phyloP scores from a whole-genome alignment of 2,113 vertebrate species.

The Gasterosteus nipponicus region DNA sequence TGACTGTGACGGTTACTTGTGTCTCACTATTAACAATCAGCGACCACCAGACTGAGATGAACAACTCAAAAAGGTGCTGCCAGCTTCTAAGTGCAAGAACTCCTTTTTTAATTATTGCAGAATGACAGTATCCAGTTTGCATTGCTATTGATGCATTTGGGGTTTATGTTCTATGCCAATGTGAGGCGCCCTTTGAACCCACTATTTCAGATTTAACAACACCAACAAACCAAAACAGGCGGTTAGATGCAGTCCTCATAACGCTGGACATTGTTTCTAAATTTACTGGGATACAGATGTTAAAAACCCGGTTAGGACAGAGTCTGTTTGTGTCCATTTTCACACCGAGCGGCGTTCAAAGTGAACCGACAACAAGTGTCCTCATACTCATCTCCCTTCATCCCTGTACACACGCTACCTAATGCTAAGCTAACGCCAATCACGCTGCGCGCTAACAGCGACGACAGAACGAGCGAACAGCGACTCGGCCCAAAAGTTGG shows the following conservation, averaged over 20 bases:
- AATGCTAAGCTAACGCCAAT: background rate
- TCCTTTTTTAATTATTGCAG: background rate
- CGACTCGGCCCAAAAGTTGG: background rate
- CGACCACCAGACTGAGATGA: background rate
- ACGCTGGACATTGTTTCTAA: too few species aligned
- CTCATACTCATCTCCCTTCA: background rate
- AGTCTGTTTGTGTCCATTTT: background rate
- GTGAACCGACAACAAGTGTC: background rate
- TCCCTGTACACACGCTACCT: background rate
- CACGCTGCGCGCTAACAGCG: background rate
- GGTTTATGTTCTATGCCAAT: background rate
- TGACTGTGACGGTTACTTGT: background rate
- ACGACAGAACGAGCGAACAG: background rate
- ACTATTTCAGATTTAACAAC: background rate
- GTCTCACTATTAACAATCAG: background rate
- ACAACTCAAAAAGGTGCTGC: background rate
- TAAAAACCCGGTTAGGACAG: too few species aligned
- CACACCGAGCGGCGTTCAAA: background rate
- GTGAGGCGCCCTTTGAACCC: background rate
- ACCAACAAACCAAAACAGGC: background rate
- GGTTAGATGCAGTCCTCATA: too few species aligned
- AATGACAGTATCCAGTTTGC: background rate
- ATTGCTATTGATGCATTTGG: background rate
- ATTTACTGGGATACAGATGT: too few species aligned
- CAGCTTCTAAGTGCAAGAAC: background rate